Base-by-base conservation (phyloP, 1,140 invertebrate species). In the Leptopilina boulardi region DNA sequence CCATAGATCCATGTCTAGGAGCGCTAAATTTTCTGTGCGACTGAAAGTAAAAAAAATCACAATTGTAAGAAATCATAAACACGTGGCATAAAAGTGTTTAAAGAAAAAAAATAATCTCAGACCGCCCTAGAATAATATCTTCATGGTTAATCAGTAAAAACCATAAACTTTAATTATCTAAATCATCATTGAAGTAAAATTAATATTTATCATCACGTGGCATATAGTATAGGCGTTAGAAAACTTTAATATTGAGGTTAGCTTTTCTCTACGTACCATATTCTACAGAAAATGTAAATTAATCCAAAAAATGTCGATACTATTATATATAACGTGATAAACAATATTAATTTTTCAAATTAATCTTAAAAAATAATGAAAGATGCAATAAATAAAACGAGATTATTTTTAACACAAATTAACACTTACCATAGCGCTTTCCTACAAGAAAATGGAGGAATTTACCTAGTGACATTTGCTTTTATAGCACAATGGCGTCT, bases 11-110 rank as follows among this genome's bases (percentile, higher is more conserved):
- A 95, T 99, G 99, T 82, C 99, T 96, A 81, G 99, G 99, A 11
- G 98, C 99, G 88, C 98, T 99, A 92, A 99, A 99, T 91, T 99
- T 99, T 88, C 99, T 94, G 93, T 99, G 99, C 92, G 98, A 99
- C 99, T 99, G 91, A 84, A 95, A 95, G 79, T 70, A 74, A 77
- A 86, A 75, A 82, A 70, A 54, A 34, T 18, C n/a, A 1, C 15
- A 21, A 74, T 3, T 11, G 66, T 21, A 10, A 74, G 13, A 74
- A 74, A 34, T 15, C 23, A 72, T 70, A 54, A 56, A 74, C 41
- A 56, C 41, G 23, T 34, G 23, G 77, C 38, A 73, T 3, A 21
- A 18, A 66, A 56, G 42, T 71, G 0, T 6, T 13, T 18, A 18
- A 51, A 18, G 5, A 5, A 44, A 13, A 15, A 73, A 44, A 10